Evolutionary conservation across 1,140 invertebrate species (phyloP).

Genomic region (Lasioglossum baleicum): DNA sequence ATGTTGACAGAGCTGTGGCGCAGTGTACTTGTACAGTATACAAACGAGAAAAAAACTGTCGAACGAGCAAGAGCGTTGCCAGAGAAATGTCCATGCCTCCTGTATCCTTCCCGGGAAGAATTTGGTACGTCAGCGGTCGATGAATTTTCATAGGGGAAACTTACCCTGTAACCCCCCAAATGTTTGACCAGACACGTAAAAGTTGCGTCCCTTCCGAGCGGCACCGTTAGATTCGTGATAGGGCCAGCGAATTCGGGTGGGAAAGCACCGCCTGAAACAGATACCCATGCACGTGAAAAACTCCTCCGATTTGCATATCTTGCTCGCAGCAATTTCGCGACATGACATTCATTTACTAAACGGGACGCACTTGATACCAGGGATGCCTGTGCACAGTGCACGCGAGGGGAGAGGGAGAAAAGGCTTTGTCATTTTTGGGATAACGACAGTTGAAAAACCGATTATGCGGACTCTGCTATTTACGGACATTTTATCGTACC

Average conservation of each 20-base stretch:
- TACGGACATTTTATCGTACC: not conserved
- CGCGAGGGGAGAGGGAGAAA: not conserved
- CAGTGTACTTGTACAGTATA: too few species aligned
- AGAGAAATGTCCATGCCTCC: not conserved
- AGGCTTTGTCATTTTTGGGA: not conserved
- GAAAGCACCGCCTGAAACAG: constrained; percentile 83
- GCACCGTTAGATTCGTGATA: constrained; percentile 90
- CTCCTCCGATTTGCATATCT: constrained; percentile 43
- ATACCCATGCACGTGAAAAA: constrained; percentile 46
- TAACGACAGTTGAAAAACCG: not conserved
- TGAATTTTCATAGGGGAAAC: constrained; percentile 67
- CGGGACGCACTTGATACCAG: constrained; percentile 15
- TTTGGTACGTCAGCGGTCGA: not conserved
- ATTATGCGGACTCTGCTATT: not conserved
- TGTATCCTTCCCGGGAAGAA: not conserved
- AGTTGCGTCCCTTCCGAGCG: constrained; percentile 91
- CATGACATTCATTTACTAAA: constrained; percentile 32
- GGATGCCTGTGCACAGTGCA: too few species aligned
- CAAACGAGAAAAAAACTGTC: not conserved
- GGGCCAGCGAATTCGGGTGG: constrained; percentile 92
- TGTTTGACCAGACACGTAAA: constrained; percentile 93
- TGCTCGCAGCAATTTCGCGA: constrained; percentile 32
- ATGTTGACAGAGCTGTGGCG: too few species aligned
- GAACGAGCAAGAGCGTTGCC: not conserved
- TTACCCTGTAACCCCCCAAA: constrained; percentile 94